Evolutionary conservation across 2,113 vertebrate species (phyloP), one percentile per base, ranked within the genome.

Genomic region (Phycodurus eques): DNA sequence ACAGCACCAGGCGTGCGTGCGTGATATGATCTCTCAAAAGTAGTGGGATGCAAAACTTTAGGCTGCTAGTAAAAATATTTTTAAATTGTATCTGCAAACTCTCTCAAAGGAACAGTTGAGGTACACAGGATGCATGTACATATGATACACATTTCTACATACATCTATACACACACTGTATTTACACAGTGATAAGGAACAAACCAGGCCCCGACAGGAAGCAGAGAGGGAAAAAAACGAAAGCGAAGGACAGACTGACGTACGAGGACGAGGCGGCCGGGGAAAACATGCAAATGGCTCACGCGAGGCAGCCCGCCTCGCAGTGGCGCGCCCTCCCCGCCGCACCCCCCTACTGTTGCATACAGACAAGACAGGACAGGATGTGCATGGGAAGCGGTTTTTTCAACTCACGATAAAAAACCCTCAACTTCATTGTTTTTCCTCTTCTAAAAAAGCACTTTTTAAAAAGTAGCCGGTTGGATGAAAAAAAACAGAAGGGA

Each of bases 121-220:
- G 78, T 80, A 80, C 88, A 89, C 88, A 88, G 87, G 83, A 88
- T 88, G 86, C 89, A 90, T 90, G 85, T 89, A 90, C 88, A 91
- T 88, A 90, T 91, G 86, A 88, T 89, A 89, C 87, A 90, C 78
- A 75, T 88, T 86, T 90, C 86, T 88, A 91, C 88, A 88, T 86
- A 84, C 80, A 87, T 84, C 86, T 88, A 87, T 87, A 90, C 88
- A 90, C 72, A 86, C 88, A 91, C 88, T 88, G 90, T 79, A 83
- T 87, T 83, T 83, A 88, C 86, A 89, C 88, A 88, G 88, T 88
- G 88, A 83, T 74, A 81, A 85, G 85, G 79, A 85, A 89, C 88
- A 86, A 82, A 86, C 79, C 79, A 88, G 88, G 82, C 83, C 80
- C 83, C 87, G 85, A 81, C 82, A 78, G 71, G 76, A 83, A 83